These are phyloP conservation scores for Hippocampus mohnikei DNA, from an alignment of 2,113 vertebrate genomes.

Conservation along the genomic window DNA sequence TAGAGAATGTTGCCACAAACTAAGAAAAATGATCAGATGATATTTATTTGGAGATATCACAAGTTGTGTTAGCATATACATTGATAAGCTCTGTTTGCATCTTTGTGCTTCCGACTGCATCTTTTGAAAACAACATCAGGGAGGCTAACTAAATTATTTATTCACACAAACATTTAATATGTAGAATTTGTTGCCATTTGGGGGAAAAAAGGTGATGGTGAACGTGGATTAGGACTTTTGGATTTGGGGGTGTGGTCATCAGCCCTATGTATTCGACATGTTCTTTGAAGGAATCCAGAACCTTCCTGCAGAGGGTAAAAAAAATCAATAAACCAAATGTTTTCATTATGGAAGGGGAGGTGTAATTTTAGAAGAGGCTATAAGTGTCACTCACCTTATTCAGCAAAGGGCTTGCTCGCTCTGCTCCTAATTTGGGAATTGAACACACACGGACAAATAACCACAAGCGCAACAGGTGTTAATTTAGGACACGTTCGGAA, in stretches of 20 bases:
- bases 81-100: neutral
- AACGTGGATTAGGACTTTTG: conserved; percentile 56
- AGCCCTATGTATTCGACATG: conserved; percentile 58
- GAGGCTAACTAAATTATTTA: conserved; percentile 62
- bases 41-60: conserved; percentile 2
- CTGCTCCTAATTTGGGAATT: conserved; percentile 60
- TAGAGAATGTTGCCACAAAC: neutral
- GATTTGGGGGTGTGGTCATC: conserved; percentile 36
- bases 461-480: conserved; percentile 48
- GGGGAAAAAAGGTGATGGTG: conserved; percentile 34
- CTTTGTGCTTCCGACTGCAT: neutral
- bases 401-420: conserved; percentile 48
- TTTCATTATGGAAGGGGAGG: neutral
- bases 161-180: conserved; percentile 66
- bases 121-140: conserved; percentile 42
- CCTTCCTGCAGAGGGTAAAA: conserved; percentile 39
- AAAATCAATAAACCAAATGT: neutral
- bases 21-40: neutral
- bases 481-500: neutral
- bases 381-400: conserved; percentile 53
- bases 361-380: conserved; percentile 33
- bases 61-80: neutral
- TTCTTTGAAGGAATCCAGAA: conserved; percentile 55
- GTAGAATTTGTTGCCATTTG: conserved; percentile 27
- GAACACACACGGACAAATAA: conserved; percentile 48